A percentile compares a stretch with the other conserved stretches of the same genome.
Conservation (phyloP, 2,888 invertebrate species). For the Siphlonurus alternatus region DNA sequence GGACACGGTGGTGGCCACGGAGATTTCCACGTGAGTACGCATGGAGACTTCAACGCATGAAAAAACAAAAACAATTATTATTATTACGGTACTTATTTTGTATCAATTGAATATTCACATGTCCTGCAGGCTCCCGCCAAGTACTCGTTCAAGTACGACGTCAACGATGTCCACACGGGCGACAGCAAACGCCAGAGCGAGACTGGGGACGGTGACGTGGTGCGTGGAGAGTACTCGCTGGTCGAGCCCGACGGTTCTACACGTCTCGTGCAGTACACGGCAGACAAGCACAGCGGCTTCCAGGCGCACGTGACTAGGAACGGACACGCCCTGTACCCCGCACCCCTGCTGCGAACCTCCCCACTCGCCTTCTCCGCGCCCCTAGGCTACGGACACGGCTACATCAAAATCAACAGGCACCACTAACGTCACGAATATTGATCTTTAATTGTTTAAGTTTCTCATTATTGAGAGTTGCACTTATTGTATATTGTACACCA, state of each 20-base stretch:
- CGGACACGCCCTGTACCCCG: constrained; percentile 34
- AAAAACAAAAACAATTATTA: too few relatives aligned
- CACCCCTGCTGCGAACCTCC: constrained; percentile 36
- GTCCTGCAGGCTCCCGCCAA: constrained; percentile 18
- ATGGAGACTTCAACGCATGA: too few relatives aligned
- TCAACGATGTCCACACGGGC: constrained; percentile 10
- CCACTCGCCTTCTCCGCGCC: too few relatives aligned
- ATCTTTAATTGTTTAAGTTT: background rate
- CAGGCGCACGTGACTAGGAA: constrained; percentile 25
- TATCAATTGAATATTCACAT: background rate
- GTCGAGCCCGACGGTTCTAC: constrained; percentile 11
- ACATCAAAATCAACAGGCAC: background rate
- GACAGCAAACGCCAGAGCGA: constrained; percentile 12
- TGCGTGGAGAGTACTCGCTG: constrained; percentile 11
- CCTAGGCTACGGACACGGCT: background rate
- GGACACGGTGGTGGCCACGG: too few relatives aligned
- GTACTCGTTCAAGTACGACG: constrained; percentile 11
- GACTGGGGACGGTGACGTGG: constrained; percentile 10
- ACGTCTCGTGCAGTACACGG: constrained; percentile 11
- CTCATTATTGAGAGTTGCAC: too few relatives aligned
- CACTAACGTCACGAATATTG: too few relatives aligned
- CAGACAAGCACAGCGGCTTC: constrained; percentile 12
- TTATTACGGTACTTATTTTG: too few relatives aligned
- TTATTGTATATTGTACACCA: too few relatives aligned
- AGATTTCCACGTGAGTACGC: constrained; percentile 44